These are phyloP conservation scores for Paelopatides confundens DNA, from an alignment of 53 echinoderm and acorn worm genomes.

Conservation along the genomic window DNA sequence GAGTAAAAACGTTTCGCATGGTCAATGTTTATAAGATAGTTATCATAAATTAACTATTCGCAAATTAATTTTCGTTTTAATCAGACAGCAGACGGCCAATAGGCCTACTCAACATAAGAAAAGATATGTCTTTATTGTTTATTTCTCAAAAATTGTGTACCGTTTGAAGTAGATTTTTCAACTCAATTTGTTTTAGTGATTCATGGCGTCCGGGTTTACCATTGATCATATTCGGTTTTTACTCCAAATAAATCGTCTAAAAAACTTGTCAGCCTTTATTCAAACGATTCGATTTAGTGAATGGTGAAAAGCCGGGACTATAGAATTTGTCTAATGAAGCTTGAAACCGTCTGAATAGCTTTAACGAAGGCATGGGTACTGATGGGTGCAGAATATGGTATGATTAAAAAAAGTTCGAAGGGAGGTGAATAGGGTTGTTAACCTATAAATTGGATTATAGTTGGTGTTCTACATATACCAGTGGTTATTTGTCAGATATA, in stretches of 20 bases:
- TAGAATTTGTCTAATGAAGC: constrained; percentile 27
- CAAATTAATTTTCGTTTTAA: too few species aligned
- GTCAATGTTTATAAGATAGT: too few species aligned
- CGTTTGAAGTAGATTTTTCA: not conserved
- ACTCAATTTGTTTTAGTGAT: constrained; percentile 16
- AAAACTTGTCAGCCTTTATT: constrained; percentile 39
- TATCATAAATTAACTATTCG: too few species aligned
- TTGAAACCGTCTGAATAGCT: not conserved
- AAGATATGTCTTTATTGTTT: too few species aligned
- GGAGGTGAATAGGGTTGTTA: constrained; percentile 16
- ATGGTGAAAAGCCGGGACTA: not conserved
- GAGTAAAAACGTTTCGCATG: too few species aligned
- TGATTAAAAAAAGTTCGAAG: constrained; percentile 27
- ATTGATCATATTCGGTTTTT: constrained; percentile 1
- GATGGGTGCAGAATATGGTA: not conserved
- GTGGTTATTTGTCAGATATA: constrained; percentile 17
- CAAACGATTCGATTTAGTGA: constrained; percentile 3
- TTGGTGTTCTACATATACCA: constrained; percentile 4
- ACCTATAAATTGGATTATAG: constrained; percentile 40
- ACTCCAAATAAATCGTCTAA: constrained; percentile 15
- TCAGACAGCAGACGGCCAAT: too few species aligned
- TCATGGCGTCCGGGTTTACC: not conserved
- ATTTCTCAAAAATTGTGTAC: not conserved
- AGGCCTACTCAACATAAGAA: too few species aligned
- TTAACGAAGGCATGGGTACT: constrained; percentile 1